A percentile compares a stretch with the other conserved stretches of the same genome.
phyloP scores from a whole-genome alignment of 1,140 invertebrate species.

The Papilio glaucus region DNA sequence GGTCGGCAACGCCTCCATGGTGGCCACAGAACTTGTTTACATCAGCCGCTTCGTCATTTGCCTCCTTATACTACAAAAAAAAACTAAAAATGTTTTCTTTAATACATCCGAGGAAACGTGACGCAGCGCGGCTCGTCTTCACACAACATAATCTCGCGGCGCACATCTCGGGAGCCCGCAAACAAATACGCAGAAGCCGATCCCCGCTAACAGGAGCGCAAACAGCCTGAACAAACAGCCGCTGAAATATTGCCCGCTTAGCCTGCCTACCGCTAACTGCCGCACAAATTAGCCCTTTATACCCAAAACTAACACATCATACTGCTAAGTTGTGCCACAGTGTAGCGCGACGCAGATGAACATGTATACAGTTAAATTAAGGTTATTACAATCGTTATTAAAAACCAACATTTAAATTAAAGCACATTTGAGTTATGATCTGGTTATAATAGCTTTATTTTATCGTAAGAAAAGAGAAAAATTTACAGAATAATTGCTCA shows the following conservation, averaged over 20 bases:
- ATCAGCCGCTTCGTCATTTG: too few relatives aligned
- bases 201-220: conserved; percentile 62
- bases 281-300: conserved; percentile 67
- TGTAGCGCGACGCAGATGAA: not conserved
- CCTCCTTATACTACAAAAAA: too few relatives aligned
- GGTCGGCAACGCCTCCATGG: too few relatives aligned
- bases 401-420: too few relatives aligned
- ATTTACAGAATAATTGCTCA: too few relatives aligned
- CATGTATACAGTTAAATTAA: not conserved
- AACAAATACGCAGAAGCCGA: conserved; percentile 53
- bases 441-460: too few relatives aligned
- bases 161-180: conserved; percentile 56
- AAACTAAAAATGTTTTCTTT: not conserved
- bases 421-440: too few relatives aligned
- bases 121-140: not conserved
- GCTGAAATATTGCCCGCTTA: conserved; percentile 56
- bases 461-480: too few relatives aligned
- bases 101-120: not conserved
- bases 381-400: too few relatives aligned
- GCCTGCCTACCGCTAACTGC: conserved; percentile 60
- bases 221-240: conserved; percentile 63
- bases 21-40: too few relatives aligned
- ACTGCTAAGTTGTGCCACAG: conserved; percentile 38
- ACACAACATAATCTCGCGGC: conserved; percentile 42
- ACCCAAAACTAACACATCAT: conserved; percentile 65